Evolutionary conservation across 2,113 vertebrate genomes (phyloP), one percentile per base, ranked within the genome.

Genomic region (Sapajus apella): DNA sequence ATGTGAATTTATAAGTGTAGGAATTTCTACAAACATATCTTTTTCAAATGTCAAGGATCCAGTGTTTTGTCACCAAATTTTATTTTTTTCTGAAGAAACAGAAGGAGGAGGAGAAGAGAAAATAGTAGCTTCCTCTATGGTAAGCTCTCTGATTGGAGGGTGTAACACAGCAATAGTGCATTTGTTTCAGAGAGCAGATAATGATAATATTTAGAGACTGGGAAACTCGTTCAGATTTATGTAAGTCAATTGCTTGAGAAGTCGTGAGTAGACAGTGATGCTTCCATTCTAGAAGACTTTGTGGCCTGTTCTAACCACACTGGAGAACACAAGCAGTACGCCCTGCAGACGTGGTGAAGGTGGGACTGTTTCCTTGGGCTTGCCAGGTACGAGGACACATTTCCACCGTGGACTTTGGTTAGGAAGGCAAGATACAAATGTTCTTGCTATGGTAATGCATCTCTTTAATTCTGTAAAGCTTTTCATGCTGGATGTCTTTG

Each of bases 31-130:
- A 30, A 18, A 79, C 1, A 1, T 75, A 30, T 58, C 20, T 61
- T 30, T 93, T 96, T 95, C 25, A 87, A 27, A 84, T 52, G 6
- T 72, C 21, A 92, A 52, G 20, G 17, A 91, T 76, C 40, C 17
- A 52, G 11, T 40, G 20, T 77, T n/a, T 77, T 58, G 58, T n/a
- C 68, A 21, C 21, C n/a, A 87, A 58, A 32, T 68, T 86, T 92
- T 75, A 77, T 40, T 43, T 70, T 58, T 58, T 40, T 47, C 37
- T 83, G 30, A 50, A 64, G 10, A 87, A 40, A 14, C 12, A 64
- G 45, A 8, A 56, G 12, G n/a, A 64, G 25, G 10, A 17, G 4
- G 32, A 52, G 13, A 73, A 17, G 70, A 37, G 52, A 52, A 64
- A 55, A 8, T 2, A 58, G 16, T 12, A 50, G 11, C 11, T 52